phyloP scores from a whole-genome alignment of 2,113 vertebrate genomes.

The Gymnarchus niloticus region DNA sequence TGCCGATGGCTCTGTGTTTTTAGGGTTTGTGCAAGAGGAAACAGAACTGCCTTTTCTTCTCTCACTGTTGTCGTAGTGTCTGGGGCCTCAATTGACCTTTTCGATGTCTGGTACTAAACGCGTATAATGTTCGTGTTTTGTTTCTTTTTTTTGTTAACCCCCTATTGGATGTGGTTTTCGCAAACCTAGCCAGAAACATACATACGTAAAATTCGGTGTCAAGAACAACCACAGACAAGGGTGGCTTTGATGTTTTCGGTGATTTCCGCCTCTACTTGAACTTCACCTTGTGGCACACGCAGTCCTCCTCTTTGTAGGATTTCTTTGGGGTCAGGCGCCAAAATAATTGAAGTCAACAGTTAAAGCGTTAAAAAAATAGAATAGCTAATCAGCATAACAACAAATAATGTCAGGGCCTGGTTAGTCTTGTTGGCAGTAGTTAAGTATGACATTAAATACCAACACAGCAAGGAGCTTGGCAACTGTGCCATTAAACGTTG shows the following conservation, averaged over 20 bases:
- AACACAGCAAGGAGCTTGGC: background rate
- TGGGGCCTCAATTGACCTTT: background rate
- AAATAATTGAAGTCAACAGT: background rate
- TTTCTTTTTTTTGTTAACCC: background rate
- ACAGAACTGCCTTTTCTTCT: background rate
- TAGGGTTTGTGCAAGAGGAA: slow-evolving; percentile 20
- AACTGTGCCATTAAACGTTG: background rate
- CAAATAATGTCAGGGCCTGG: background rate
- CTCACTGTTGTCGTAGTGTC: background rate
- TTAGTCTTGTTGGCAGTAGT: background rate
- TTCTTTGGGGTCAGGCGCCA: background rate
- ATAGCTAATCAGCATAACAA: background rate
- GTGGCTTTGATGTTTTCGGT: background rate
- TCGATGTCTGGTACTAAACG: too few species aligned
- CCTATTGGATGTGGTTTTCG: background rate
- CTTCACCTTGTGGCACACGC: background rate
- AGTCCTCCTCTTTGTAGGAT: background rate
- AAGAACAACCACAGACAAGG: background rate
- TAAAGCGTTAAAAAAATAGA: background rate
- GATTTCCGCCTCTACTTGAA: background rate
- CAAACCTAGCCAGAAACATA: background rate
- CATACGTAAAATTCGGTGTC: background rate
- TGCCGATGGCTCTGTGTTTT: slow-evolving; percentile 8
- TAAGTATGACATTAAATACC: background rate
- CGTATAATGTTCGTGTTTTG: background rate